Evolutionary conservation across 2,888 invertebrate species (phyloP).

Genomic region (Ferdinandea cuprea): DNA sequence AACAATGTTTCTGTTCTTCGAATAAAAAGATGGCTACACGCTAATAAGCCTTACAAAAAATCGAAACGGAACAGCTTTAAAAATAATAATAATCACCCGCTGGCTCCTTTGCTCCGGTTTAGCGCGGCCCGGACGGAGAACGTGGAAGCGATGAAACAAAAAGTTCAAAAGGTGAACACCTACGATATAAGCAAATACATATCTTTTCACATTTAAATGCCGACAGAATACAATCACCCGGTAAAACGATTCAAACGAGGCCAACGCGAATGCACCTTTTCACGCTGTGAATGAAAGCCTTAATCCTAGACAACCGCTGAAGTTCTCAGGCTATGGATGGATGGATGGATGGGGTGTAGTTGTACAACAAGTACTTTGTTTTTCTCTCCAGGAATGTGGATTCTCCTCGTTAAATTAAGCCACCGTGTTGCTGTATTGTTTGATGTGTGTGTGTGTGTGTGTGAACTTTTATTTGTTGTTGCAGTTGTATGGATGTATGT

Average conservation of each 20-base stretch:
- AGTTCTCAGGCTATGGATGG: conserved; percentile 15
- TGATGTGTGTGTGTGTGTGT: not conserved
- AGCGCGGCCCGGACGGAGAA: not conserved
- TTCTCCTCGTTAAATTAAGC: conserved; percentile 67
- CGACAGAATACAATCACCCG: conserved; percentile 46
- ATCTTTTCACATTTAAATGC: conserved; percentile 43
- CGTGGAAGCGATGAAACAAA: not conserved
- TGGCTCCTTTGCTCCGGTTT: not conserved
- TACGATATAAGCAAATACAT: conserved; percentile 33
- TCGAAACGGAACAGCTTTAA: not conserved
- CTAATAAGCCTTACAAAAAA: not conserved
- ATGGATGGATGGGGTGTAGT: no score
- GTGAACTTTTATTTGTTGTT: conserved; percentile 12
- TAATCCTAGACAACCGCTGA: conserved; percentile 60
- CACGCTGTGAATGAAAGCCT: conserved; percentile 45
- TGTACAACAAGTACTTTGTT: not conserved
- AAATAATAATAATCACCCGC: not conserved
- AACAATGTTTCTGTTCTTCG: not conserved
- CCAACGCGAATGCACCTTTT: conserved; percentile 68
- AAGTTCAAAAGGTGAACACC: conserved; percentile 52
- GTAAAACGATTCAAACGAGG: conserved; percentile 60
- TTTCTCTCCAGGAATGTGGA: conserved; percentile 42
- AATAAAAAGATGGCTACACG: not conserved
- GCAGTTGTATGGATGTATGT: conserved; percentile 15
- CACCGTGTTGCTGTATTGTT: conserved; percentile 15